Evolutionary conservation across 2,113 vertebrate species (phyloP).

Genomic region (Halichoeres trimaculatus): DNA sequence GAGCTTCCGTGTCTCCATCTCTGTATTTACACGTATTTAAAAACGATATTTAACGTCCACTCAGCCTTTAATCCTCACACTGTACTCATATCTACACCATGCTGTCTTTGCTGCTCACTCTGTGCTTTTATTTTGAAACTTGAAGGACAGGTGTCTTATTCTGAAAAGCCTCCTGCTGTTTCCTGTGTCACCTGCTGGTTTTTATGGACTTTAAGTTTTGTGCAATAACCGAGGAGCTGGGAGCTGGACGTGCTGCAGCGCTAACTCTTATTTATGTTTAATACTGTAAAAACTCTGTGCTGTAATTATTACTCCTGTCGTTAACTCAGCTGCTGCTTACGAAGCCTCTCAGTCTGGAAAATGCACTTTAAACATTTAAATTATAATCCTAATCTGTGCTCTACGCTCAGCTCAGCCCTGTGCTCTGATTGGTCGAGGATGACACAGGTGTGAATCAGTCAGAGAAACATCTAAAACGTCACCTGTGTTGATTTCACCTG

Average conservation of each 20-base stretch:
- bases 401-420: no score
- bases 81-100: conserved; percentile 14
- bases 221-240: conserved; percentile 46
- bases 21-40: no score
- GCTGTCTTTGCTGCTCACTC: background rate
- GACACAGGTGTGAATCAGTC: no score
- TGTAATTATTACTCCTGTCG: conserved; percentile 32
- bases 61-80: no score
- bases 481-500: no score
- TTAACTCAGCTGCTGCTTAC: conserved; percentile 44
- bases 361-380: conserved; percentile 73
- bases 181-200: conserved; percentile 16
- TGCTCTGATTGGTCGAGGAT: background rate
- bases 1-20: no score
- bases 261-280: conserved; percentile 48
- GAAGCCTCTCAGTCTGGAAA: conserved; percentile 48
- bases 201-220: conserved; percentile 5
- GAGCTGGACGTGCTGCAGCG: conserved; percentile 3
- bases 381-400: no score
- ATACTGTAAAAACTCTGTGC: conserved; percentile 19
- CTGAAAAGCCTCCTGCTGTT: conserved; percentile 12
- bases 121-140: conserved; percentile 45
- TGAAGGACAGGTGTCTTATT: conserved; percentile 32
- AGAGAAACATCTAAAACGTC: no score
- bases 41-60: no score